Evolutionary conservation across 2,113 vertebrate species (phyloP).

Genomic region (Oryzias curvinotus): DNA sequence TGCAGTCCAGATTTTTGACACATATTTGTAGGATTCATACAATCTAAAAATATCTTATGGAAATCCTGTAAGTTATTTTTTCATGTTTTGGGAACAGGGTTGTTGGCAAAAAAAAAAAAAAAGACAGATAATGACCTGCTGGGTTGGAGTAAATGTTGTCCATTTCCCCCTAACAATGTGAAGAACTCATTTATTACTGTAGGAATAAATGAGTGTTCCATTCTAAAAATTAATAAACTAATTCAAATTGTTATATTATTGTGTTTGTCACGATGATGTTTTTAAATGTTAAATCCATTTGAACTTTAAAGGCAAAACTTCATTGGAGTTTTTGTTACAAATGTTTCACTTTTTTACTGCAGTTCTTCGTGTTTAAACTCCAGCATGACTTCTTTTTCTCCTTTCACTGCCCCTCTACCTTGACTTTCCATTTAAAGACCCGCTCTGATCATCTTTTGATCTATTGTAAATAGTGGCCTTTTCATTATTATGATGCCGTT

Average conservation of each 20-base stretch:
- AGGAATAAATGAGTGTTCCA: slow-evolving; percentile 13
- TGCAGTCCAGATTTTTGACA: too few relatives aligned
- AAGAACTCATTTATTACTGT: slow-evolving; percentile 17
- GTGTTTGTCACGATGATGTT: too few relatives aligned
- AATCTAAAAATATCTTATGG: too few relatives aligned
- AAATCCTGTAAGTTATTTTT: too few relatives aligned
- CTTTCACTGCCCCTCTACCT: slow-evolving; percentile 4
- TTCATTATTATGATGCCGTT: too few relatives aligned
- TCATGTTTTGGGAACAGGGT: not conserved
- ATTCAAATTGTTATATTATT: not conserved
- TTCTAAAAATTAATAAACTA: slow-evolving; percentile 24
- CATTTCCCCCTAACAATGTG: slow-evolving; percentile 30
- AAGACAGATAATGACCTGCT: slow-evolving; percentile 13
- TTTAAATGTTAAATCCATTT: too few relatives aligned
- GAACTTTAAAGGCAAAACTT: too few relatives aligned
- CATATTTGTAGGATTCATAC: too few relatives aligned
- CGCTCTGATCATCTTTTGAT: too few relatives aligned
- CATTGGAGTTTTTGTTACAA: not conserved
- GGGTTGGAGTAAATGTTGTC: slow-evolving; percentile 31
- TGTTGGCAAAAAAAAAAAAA: not conserved
- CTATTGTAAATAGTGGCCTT: too few relatives aligned
- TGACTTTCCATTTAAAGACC: slow-evolving; percentile 9
- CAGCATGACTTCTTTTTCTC: slow-evolving; percentile 12
- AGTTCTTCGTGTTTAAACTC: slow-evolving; percentile 1
- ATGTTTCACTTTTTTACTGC: slow-evolving; percentile 4